Conservation (phyloP, 1,140 invertebrate genomes). For the Pseudoatta argentina region DNA sequence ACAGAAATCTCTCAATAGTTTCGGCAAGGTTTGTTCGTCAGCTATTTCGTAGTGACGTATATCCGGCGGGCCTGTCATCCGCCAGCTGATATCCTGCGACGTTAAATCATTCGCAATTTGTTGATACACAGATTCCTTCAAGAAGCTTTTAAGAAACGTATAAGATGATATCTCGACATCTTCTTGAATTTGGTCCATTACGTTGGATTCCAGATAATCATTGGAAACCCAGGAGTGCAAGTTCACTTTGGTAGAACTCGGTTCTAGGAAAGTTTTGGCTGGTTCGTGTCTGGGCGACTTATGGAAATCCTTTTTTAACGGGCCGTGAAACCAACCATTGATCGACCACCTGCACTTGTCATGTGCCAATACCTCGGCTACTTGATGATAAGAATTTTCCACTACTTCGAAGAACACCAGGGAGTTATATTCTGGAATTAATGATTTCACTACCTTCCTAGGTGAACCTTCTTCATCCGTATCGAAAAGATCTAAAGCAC, state of each 20-base stretch:
- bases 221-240: conserved; percentile 85
- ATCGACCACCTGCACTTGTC: conserved; percentile 90
- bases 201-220: conserved; percentile 85
- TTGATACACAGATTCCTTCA: conserved; percentile 85
- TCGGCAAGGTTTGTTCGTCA: conserved; percentile 83
- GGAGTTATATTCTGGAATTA: conserved; percentile 90
- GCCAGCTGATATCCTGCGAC: conserved; percentile 87
- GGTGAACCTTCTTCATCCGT: conserved; percentile 88
- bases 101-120: conserved; percentile 84
- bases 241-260: conserved; percentile 73
- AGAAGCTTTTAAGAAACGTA: conserved; percentile 87
- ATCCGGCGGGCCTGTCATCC: conserved; percentile 88
- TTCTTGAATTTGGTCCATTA: conserved; percentile 86
- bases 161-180: conserved; percentile 88
- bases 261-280: conserved; percentile 61
- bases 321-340: conserved; percentile 92
- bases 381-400: conserved; percentile 88
- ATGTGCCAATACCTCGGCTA: conserved; percentile 89
- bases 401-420: conserved; percentile 91
- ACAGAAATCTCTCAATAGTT: conserved; percentile 83
- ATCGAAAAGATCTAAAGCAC: conserved; percentile 89
- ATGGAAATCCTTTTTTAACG: conserved; percentile 56
- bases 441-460: conserved; percentile 85
- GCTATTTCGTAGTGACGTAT: conserved; percentile 88
- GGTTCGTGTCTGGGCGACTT: conserved; percentile 60